Percentiles rank a stretch among this genome's conserved stretches.
Evolutionary conservation across 1,140 invertebrate genomes (phyloP).

Genomic region (Magallana gigas): DNA sequence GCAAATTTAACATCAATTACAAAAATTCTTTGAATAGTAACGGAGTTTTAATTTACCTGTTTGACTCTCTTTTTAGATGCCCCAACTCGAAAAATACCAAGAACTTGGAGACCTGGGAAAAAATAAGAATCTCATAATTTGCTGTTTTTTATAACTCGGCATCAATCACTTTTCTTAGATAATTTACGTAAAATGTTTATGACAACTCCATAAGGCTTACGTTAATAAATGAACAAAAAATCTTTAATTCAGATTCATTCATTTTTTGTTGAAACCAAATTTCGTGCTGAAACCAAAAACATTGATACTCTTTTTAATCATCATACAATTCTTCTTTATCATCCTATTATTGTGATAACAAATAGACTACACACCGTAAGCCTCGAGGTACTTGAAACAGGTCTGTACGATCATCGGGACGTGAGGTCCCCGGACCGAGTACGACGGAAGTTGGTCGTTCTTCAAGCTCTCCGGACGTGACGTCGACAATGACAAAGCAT

Average conservation of each 20-base stretch:
- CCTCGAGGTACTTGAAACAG: constrained; percentile 90
- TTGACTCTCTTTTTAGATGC: constrained; percentile 93
- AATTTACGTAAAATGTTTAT: background rate
- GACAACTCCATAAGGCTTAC: background rate
- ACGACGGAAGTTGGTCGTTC: constrained; percentile 54
- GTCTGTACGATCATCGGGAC: constrained; percentile 86
- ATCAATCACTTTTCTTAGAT: background rate
- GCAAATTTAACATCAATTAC: background rate
- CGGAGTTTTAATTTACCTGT: constrained; percentile 83
- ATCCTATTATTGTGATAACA: too few relatives aligned
- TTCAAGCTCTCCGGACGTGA: constrained; percentile 56
- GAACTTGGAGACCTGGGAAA: constrained; percentile 84
- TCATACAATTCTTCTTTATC: too few relatives aligned
- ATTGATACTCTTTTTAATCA: background rate
- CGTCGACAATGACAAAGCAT: constrained; percentile 72
- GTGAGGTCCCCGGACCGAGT: constrained; percentile 65
- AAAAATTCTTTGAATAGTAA: background rate
- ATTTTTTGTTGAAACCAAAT: too few relatives aligned
- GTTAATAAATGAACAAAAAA: too few relatives aligned
- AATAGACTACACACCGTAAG: constrained; percentile 82
- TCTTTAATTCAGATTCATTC: too few relatives aligned
- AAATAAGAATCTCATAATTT: constrained; percentile 4
- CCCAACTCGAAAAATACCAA: constrained; percentile 94
- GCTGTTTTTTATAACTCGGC: constrained; percentile 18
- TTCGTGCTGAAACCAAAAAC: background rate